Evolutionary conservation across 64 coral and sea anemone genomes (phyloP).

Genomic region (Porites australiensis): DNA sequence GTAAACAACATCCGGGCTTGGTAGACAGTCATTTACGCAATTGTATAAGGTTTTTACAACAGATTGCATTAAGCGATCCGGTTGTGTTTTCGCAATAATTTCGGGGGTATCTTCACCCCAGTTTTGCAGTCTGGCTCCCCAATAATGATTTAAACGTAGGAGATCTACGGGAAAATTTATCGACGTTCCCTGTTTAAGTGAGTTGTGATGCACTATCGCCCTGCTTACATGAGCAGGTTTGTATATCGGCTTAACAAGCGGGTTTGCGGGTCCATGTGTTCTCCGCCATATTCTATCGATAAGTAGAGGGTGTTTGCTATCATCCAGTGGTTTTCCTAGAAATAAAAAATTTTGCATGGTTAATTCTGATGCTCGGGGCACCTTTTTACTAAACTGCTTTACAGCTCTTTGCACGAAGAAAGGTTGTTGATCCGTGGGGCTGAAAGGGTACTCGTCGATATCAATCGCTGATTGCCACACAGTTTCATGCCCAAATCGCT

Average conservation of each 20-base stretch:
- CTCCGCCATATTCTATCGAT: constrained; percentile 71
- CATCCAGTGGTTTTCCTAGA: constrained; percentile 78
- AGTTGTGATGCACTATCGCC: constrained; percentile 67
- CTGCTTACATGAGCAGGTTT: constrained; percentile 30
- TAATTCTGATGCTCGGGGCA: constrained; percentile 51
- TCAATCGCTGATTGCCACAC: constrained; percentile 79
- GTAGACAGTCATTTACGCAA: background rate
- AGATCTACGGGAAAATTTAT: background rate
- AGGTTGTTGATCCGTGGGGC: constrained; percentile 54
- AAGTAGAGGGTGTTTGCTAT: constrained; percentile 41
- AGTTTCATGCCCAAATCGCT: constrained; percentile 52
- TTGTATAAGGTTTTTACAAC: background rate
- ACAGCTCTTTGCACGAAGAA: constrained; percentile 65
- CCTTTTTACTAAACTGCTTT: background rate
- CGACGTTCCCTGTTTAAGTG: background rate
- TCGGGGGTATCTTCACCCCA: constrained; percentile 75
- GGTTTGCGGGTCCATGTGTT: constrained; percentile 64
- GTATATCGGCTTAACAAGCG: constrained; percentile 86
- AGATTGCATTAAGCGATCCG: constrained; percentile 27
- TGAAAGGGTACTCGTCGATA: constrained; percentile 89
- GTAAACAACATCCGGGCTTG: too few relatives aligned
- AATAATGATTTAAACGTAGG: constrained; percentile 73
- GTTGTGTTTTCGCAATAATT: constrained; percentile 57
- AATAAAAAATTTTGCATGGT: constrained; percentile 84
- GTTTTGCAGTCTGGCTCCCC: constrained; percentile 65